Evolutionary conservation across 2,797 vertebrate species (phyloP).

Genomic region (Aldrovandia affinis): DNA sequence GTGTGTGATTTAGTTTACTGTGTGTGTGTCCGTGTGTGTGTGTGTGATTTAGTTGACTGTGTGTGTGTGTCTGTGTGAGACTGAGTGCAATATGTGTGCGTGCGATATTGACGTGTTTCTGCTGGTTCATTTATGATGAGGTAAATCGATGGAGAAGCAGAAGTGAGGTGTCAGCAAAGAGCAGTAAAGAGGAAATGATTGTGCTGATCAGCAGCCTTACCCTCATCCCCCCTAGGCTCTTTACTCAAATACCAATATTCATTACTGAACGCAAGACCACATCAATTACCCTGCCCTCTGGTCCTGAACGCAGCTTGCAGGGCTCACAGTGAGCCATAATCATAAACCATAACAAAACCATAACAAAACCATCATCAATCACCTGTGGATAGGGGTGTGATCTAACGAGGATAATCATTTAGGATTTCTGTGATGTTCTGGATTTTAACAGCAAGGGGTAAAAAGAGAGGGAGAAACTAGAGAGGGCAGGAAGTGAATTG

Average conservation of each 20-base stretch:
- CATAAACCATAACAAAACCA: too few relatives aligned
- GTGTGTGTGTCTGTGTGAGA: neutral
- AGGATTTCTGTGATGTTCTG: neutral
- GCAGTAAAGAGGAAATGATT: too few relatives aligned
- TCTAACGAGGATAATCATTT: neutral
- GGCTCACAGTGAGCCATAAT: neutral
- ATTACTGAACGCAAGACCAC: neutral
- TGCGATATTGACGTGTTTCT: too few relatives aligned
- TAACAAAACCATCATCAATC: too few relatives aligned
- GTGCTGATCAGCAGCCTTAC: neutral
- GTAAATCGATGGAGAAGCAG: too few relatives aligned
- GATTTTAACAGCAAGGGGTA: neutral
- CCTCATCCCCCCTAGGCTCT: neutral
- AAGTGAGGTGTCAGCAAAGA: too few relatives aligned
- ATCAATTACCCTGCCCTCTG: neutral
- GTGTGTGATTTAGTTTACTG: too few relatives aligned
- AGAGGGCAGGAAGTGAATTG: conserved; percentile 10
- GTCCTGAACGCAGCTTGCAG: neutral
- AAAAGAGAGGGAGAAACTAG: neutral
- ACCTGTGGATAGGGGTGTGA: neutral
- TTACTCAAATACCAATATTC: neutral
- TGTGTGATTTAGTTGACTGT: too few relatives aligned
- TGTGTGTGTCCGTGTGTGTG: neutral
- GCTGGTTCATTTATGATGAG: too few relatives aligned
- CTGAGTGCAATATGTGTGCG: too few relatives aligned